Percentiles rank a stretch among this genome's conserved stretches.
phyloP scores from a whole-genome alignment of 2,888 invertebrate genomes.

The Campoletis raptor region DNA sequence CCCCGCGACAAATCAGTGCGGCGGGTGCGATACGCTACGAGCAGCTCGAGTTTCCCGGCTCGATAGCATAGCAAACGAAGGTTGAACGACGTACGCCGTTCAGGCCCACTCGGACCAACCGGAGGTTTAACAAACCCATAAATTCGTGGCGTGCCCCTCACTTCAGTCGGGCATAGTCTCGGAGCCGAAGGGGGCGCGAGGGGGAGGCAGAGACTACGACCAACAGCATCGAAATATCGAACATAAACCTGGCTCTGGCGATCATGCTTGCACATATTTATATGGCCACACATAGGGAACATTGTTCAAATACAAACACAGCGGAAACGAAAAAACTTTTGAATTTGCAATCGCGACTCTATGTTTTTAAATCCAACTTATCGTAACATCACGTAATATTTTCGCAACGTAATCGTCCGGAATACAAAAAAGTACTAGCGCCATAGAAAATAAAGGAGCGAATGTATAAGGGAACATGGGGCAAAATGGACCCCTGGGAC shows the following conservation, averaged over 20 bases:
- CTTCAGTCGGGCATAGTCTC: constrained; percentile 33
- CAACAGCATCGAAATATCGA: constrained; percentile 58
- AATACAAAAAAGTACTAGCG: constrained; percentile 41
- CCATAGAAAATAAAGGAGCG: constrained; percentile 5
- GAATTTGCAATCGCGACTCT: not conserved
- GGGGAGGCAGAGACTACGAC: constrained; percentile 35
- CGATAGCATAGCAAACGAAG: constrained; percentile 59
- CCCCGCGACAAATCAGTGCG: constrained; percentile 71
- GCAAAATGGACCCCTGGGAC: too few relatives aligned
- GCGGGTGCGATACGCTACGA: constrained; percentile 58
- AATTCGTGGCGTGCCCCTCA: constrained; percentile 71
- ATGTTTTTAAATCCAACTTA: not conserved
- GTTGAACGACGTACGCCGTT: constrained; percentile 63
- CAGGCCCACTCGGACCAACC: constrained; percentile 45
- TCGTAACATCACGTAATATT: constrained; percentile 34
- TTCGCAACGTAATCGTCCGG: constrained; percentile 34
- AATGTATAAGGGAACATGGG: too few relatives aligned
- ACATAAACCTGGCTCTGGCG: constrained; percentile 50
- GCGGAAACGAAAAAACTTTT: constrained; percentile 11
- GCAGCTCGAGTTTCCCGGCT: constrained; percentile 63
- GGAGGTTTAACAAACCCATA: constrained; percentile 74
- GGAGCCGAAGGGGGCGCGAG: not conserved
- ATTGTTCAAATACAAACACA: constrained; percentile 3
- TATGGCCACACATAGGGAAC: constrained; percentile 2
- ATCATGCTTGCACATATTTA: not conserved